Evolutionary conservation across 2,113 vertebrate genomes (phyloP).

Genomic region (Oxygymnocypris stewartii): DNA sequence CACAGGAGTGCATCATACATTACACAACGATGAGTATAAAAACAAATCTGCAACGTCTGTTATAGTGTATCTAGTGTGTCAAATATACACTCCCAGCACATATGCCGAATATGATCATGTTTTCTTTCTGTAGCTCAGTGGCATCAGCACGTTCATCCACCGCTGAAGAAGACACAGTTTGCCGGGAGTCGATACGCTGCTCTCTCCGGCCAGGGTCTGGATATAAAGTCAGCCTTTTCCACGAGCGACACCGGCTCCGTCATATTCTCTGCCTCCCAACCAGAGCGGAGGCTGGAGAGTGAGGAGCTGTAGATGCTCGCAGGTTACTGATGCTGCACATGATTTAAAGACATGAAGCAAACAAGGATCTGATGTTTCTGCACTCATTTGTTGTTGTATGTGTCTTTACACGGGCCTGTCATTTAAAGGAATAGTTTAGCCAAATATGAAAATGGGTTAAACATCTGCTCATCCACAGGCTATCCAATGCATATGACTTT

Average conservation of each 20-base stretch:
- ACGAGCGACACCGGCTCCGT: slow-evolving; percentile 75
- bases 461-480: no score
- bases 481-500: no score
- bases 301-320: slow-evolving; percentile 84
- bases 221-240: slow-evolving; percentile 83
- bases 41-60: no score
- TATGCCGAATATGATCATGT: slow-evolving; percentile 51
- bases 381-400: neutral
- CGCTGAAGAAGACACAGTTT: slow-evolving; percentile 79
- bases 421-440: no score
- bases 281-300: slow-evolving; percentile 82
- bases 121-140: slow-evolving; percentile 88
- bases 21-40: no score
- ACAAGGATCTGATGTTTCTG: neutral
- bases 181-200: slow-evolving; percentile 80
- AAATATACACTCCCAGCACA: slow-evolving; percentile 22
- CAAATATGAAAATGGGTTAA: no score
- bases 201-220: slow-evolving; percentile 85
- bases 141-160: slow-evolving; percentile 87
- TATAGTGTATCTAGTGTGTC: no score
- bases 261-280: slow-evolving; percentile 77
- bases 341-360: neutral
- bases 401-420: no score
- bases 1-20: no score
- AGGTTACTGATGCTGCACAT: slow-evolving; percentile 3